A percentile compares a stretch with the other conserved stretches of the same genome.
Conservation (phyloP, 1,140 invertebrate genomes). For the Drosophila setifemur region DNA sequence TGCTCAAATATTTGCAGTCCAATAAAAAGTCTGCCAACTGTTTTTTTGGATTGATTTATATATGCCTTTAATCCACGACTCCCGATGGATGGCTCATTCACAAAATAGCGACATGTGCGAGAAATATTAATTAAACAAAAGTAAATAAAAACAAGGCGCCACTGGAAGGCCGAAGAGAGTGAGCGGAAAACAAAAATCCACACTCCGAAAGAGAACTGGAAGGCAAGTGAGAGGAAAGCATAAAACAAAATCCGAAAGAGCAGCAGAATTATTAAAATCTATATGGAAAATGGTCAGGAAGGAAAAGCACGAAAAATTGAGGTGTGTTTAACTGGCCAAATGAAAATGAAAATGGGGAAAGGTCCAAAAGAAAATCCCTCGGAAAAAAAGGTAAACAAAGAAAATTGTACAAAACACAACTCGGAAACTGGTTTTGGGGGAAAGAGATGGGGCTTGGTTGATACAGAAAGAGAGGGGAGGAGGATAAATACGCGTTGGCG, state of each 20-base stretch:
- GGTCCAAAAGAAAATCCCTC: constrained; percentile 37
- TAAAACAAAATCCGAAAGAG: constrained; percentile 47
- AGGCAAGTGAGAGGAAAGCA: background rate
- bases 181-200: background rate
- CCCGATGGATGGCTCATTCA: constrained; percentile 56
- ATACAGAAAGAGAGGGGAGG: background rate
- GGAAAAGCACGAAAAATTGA: constrained; percentile 28
- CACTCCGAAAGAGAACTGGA: background rate
- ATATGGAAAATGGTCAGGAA: constrained; percentile 69
- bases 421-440: constrained; percentile 60
- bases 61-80: constrained; percentile 25
- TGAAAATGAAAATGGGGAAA: constrained; percentile 48
- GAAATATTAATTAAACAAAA: constrained; percentile 68
- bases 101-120: constrained; percentile 63
- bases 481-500: constrained; percentile 20
- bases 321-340: constrained; percentile 38
- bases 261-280: constrained; percentile 72
- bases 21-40: constrained; percentile 18
- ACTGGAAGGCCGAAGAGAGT: constrained; percentile 51
- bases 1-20: constrained; percentile 35
- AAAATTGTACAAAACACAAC: constrained; percentile 46
- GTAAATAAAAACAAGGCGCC: constrained; percentile 72
- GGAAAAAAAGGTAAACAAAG: constrained; percentile 54
- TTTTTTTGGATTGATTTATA: constrained; percentile 60
- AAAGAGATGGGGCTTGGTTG: background rate